Evolutionary conservation across 1,140 invertebrate species (phyloP), one percentile per base, ranked within the genome.

Genomic region (Octopus sinensis): DNA sequence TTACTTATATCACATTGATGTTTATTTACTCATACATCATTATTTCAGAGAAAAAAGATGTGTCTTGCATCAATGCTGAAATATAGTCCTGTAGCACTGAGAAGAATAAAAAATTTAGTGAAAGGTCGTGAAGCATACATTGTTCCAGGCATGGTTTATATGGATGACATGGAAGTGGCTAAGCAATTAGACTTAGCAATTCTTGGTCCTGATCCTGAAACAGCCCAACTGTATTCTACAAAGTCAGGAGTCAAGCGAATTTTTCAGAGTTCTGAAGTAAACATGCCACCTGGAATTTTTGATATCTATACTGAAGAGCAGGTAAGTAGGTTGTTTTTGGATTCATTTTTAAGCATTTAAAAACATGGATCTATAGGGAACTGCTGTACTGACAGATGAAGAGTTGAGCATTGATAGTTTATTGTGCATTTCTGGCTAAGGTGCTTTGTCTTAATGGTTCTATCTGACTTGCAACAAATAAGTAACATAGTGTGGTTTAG

Each of bases 201-300:
- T 23, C 76, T 91, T 75, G 83, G 87, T 43, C 87, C 89, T 23
- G 91, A 91, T 78, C 91, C 91, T 43, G 89, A 91, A 53, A 85
- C 91, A 2, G 86, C 89, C 75, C 86, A 90, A 80, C 84, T 91
- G 12, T 90, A 89, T 80, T 89, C 88, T 10, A 89, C 90, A 4
- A 91, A 91, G 82, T 91, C 91, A n/a, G 90, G 90, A 2, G 88
- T 87, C 80, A 90, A 91, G 83, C 83, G 90, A 53, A 90, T 91
- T 53, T 91, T 91, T 85, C 85, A 87, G n/a, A 88, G 87, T 85
- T 88, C 89, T 79, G 85, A 85, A 71, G 88, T 90, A 23, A 83
- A 86, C n/a, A 86, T 88, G 53, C 89, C 91, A 23, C 90, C 89
- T 7, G 86, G 88, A 78, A 90, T 91, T 84, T 89, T 87, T 81